phyloP scores from a whole-genome alignment of 2,113 vertebrate species.

The Heterotilapia buettikoferi region DNA sequence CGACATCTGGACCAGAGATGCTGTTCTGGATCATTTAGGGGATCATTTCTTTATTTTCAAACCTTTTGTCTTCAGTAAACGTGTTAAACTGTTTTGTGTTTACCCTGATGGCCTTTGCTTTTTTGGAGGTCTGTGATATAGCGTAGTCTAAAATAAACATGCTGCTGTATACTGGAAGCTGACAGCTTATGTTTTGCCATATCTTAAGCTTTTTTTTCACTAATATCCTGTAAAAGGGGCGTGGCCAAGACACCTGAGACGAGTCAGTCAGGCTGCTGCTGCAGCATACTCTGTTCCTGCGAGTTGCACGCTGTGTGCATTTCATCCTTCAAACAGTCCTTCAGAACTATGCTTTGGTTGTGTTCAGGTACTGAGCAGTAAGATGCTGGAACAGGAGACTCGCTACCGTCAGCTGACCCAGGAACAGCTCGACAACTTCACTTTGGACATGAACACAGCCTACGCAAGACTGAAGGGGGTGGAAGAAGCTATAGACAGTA shows the following conservation, averaged over 20 bases:
- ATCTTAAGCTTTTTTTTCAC: rapidly evolving
- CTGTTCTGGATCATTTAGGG: neutral
- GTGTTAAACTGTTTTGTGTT: neutral
- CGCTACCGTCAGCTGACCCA: slow-evolving; percentile 83
- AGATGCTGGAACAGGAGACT: slow-evolving; percentile 86
- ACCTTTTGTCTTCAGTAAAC: neutral
- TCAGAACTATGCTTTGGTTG: neutral
- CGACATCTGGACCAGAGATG: rapidly evolving
- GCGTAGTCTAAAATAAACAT: neutral
- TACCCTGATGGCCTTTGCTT: neutral
- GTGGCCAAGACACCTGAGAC: neutral
- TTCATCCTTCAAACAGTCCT: neutral
- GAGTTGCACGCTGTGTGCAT: neutral
- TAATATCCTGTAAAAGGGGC: neutral
- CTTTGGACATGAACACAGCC: slow-evolving; percentile 90
- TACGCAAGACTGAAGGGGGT: slow-evolving; percentile 89
- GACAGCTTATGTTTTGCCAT: neutral
- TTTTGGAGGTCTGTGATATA: neutral
- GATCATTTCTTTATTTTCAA: neutral
- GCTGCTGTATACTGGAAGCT: neutral
- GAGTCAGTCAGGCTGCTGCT: neutral
- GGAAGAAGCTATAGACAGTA: slow-evolving; percentile 94
- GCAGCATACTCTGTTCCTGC: neutral
- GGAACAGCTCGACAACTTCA: slow-evolving; percentile 94
- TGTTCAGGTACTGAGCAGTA: slow-evolving; percentile 78